phyloP scores from a whole-genome alignment of 2,888 invertebrate species.

The Drosophila buzzatii region DNA sequence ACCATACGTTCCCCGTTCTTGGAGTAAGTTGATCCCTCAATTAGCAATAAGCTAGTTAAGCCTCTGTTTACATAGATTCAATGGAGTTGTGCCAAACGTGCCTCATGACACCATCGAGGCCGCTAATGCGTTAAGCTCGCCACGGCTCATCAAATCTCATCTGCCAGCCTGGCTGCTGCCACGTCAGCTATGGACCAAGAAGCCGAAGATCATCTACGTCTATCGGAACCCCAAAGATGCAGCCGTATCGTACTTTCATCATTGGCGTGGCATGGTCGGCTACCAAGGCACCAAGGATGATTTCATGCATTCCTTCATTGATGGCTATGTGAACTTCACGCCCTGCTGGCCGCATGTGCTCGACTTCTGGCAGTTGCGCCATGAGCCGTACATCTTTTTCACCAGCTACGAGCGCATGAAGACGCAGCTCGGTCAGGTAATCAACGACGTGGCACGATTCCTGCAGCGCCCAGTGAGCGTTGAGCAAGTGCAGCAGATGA shows the following conservation, averaged over 20 bases:
- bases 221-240: slow-evolving; percentile 95
- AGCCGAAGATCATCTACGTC: slow-evolving; percentile 90
- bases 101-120: slow-evolving; percentile 80
- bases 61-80: slow-evolving; percentile 67
- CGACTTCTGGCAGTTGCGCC: slow-evolving; percentile 83
- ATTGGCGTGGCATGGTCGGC: slow-evolving; percentile 83
- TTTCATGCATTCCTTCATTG: slow-evolving; percentile 82
- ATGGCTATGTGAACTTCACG: slow-evolving; percentile 80
- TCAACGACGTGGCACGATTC: slow-evolving; percentile 75
- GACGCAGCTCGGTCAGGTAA: slow-evolving; percentile 68
- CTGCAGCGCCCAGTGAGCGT: slow-evolving; percentile 55
- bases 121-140: slow-evolving; percentile 73
- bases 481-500: slow-evolving; percentile 67
- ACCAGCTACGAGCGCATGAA: slow-evolving; percentile 84
- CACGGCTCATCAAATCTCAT: slow-evolving; percentile 83
- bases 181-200: slow-evolving; percentile 80
- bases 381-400: slow-evolving; percentile 78
- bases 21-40: slow-evolving; percentile 64
- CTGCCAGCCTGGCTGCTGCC: slow-evolving; percentile 82
- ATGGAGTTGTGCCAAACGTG: slow-evolving; percentile 82
- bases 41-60: background rate
- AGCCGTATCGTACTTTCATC: slow-evolving; percentile 92
- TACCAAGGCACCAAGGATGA: slow-evolving; percentile 81
- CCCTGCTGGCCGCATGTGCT: slow-evolving; percentile 83
- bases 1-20: slow-evolving; percentile 83